Evolutionary conservation across 2,797 vertebrate species (phyloP).

Genomic region (Allobates femoralis): DNA sequence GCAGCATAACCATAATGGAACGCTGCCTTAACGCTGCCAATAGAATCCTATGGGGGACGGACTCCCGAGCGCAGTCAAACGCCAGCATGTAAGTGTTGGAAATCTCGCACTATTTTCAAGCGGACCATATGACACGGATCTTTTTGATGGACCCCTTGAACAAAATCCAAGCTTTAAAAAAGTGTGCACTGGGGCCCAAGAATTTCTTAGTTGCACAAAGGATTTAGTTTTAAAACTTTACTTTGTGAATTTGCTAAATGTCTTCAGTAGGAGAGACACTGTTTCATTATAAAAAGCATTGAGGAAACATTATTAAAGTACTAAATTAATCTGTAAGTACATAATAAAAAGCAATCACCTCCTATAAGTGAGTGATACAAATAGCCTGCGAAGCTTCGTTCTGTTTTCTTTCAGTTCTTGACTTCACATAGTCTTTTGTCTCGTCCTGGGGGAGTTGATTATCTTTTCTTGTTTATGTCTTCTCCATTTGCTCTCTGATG

Average conservation of each 20-base stretch:
- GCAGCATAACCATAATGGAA: too few relatives aligned
- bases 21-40: too few relatives aligned
- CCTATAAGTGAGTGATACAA: conserved; percentile 11
- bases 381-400: neutral
- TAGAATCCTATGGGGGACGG: too few relatives aligned
- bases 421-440: neutral
- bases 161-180: too few relatives aligned
- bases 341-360: neutral
- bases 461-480: conserved; percentile 23
- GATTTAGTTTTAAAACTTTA: neutral
- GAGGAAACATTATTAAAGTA: conserved; percentile 5
- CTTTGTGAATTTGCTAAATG: neutral
- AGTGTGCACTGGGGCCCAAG: too few relatives aligned
- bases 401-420: neutral
- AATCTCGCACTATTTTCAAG: too few relatives aligned
- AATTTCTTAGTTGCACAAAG: neutral
- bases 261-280: neutral
- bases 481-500: conserved; percentile 8
- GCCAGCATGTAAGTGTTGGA: too few relatives aligned
- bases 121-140: too few relatives aligned
- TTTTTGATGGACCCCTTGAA: too few relatives aligned
- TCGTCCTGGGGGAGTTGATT: conserved; percentile 17
- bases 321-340: conserved; percentile 11
- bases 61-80: too few relatives aligned
- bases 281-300: neutral